Percentiles rank a stretch among this genome's conserved stretches.
These are phyloP conservation scores for Falco novaeseelandiae DNA, from an alignment of 2,797 vertebrate genomes.

Conservation along the genomic window DNA sequence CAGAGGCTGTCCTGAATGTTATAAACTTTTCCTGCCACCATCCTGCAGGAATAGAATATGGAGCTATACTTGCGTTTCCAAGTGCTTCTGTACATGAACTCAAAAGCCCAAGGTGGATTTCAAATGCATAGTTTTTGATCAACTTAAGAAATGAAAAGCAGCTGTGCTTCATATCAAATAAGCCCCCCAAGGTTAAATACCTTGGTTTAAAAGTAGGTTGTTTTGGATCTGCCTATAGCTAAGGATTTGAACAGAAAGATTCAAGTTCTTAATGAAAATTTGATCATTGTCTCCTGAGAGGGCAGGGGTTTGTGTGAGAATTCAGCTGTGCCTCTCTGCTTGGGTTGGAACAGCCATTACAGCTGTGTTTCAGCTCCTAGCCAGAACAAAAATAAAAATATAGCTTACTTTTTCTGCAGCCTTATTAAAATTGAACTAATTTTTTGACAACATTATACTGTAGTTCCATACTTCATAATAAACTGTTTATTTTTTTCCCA, in stretches of 20 bases:
- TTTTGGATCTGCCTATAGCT: slow-evolving; percentile 14
- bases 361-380: slow-evolving; percentile 3
- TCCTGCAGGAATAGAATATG: neutral
- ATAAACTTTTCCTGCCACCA: neutral
- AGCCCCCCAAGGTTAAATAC: neutral
- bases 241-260: slow-evolving; percentile 1
- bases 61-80: neutral
- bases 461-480: slow-evolving; percentile 36
- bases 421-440: slow-evolving; percentile 54
- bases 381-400: slow-evolving; percentile 21
- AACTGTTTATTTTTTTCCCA: slow-evolving; percentile 50
- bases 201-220: slow-evolving; percentile 6
- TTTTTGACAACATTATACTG: neutral
- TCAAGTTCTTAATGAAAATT: slow-evolving; percentile 45
- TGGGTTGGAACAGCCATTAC: neutral
- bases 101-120: neutral
- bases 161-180: neutral
- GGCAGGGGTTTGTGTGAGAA: neutral
- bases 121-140: neutral
- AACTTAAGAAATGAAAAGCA: slow-evolving; percentile 10
- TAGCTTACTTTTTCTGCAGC: slow-evolving; percentile 30
- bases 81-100: neutral
- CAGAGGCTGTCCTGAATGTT: neutral
- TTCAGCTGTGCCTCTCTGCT: neutral
- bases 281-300: neutral